phyloP scores from a whole-genome alignment of 2,113 vertebrate genomes.

The Recurvirostra avosetta region DNA sequence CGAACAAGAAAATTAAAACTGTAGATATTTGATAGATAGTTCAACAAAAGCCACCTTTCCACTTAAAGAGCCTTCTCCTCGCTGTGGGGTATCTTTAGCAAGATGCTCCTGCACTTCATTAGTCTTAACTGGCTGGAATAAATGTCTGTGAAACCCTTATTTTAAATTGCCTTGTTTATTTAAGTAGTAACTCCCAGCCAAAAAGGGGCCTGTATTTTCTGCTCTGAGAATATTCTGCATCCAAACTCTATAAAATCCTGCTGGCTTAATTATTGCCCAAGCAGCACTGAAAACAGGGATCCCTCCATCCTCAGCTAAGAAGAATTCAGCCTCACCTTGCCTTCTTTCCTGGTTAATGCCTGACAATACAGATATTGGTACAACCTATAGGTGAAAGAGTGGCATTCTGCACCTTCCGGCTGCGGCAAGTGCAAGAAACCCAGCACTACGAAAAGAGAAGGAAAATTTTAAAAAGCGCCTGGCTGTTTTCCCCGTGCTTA shows the following conservation, averaged over 20 bases:
- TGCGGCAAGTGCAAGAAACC: neutral
- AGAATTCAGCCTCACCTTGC: neutral
- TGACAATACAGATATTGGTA: neutral
- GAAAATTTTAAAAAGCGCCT: neutral
- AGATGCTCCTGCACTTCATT: conserved; percentile 40
- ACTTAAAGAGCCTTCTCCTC: neutral
- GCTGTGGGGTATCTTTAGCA: neutral
- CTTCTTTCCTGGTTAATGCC: neutral
- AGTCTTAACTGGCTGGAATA: conserved; percentile 67
- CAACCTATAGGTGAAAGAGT: neutral
- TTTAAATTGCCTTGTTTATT: conserved; percentile 54
- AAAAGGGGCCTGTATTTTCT: neutral
- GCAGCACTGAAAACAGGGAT: neutral
- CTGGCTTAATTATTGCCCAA: neutral
- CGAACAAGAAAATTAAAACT: neutral
- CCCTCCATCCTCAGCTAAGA: neutral
- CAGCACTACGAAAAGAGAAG: neutral
- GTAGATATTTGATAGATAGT: neutral
- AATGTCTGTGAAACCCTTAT: conserved; percentile 47
- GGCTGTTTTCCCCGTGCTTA: neutral
- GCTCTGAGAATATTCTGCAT: neutral
- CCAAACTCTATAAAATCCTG: neutral
- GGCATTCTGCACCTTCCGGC: neutral
- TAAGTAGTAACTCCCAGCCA: neutral
- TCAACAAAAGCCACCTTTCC: neutral